These are phyloP conservation scores for Drosophila helvetica DNA, from an alignment of 2,888 invertebrate species.

Conservation along the genomic window DNA sequence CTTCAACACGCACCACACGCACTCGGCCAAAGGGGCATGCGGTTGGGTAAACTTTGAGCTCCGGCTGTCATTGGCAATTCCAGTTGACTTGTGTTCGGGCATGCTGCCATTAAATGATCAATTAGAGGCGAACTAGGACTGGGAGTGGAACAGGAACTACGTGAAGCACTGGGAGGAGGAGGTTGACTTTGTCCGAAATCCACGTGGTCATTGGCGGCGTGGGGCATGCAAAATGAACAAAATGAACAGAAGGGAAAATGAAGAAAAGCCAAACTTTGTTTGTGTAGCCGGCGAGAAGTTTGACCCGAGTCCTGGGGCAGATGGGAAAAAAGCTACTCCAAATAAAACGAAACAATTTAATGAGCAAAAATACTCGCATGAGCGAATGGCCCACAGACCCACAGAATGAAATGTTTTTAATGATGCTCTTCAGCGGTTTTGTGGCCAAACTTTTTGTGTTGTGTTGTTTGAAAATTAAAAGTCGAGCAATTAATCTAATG, in stretches of 20 bases:
- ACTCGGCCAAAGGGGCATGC: not conserved
- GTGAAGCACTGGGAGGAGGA: not conserved
- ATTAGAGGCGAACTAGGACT: constrained; percentile 24
- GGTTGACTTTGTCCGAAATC: constrained; percentile 2
- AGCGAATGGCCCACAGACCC: constrained; percentile 29
- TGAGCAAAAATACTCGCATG: constrained; percentile 46
- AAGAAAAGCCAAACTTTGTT: constrained; percentile 26
- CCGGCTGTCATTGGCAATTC: constrained; percentile 54
- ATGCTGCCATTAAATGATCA: constrained; percentile 38
- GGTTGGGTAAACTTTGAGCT: constrained; percentile 22
- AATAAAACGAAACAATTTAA: constrained; percentile 62
- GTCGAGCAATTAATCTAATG: constrained; percentile 34
- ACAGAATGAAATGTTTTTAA: constrained; percentile 40
- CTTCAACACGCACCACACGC: constrained; percentile 24
- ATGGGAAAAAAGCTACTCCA: constrained; percentile 25
- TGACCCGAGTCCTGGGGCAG: constrained; percentile 25
- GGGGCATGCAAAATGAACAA: constrained; percentile 22
- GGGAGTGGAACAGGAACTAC: not conserved
- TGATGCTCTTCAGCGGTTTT: constrained; percentile 26
- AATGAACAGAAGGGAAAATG: constrained; percentile 16
- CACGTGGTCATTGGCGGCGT: not conserved
- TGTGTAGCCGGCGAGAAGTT: constrained; percentile 18
- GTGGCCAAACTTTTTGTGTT: constrained; percentile 36
- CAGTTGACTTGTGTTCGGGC: constrained; percentile 55
- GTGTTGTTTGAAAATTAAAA: constrained; percentile 13